These are phyloP conservation scores for Heliothis peltigera DNA, from an alignment of 2,888 invertebrate species.

Conservation along the genomic window DNA sequence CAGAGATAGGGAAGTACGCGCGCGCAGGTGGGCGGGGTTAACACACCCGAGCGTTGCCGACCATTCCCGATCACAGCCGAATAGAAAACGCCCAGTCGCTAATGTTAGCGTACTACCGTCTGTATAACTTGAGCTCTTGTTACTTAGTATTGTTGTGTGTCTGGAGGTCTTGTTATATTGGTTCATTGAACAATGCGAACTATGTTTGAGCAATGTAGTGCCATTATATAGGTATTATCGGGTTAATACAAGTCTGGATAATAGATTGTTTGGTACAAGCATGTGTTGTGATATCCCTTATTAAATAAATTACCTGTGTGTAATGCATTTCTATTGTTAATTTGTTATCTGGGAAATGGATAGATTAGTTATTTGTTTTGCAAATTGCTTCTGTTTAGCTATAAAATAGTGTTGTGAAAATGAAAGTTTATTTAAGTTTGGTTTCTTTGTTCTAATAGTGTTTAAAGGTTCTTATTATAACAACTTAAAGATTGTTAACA, in stretches of 20 bases:
- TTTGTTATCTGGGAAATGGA: constrained; percentile 34
- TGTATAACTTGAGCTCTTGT: constrained; percentile 72
- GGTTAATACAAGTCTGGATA: constrained; percentile 67
- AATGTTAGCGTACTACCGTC: constrained; percentile 69
- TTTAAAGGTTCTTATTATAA: too few relatives aligned
- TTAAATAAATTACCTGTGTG: constrained; percentile 58
- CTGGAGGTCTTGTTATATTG: constrained; percentile 63
- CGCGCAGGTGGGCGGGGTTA: constrained; percentile 78
- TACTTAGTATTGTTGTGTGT: constrained; percentile 31
- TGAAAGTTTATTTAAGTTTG: neutral
- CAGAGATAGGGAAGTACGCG: constrained; percentile 69
- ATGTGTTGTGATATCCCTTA: constrained; percentile 68
- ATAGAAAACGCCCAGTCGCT: constrained; percentile 83
- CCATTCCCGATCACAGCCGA: constrained; percentile 76
- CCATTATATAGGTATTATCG: constrained; percentile 70
- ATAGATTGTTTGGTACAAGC: constrained; percentile 67
- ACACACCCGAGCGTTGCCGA: constrained; percentile 78
- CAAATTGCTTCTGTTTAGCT: neutral
- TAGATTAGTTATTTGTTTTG: constrained; percentile 16
- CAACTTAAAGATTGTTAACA: too few relatives aligned
- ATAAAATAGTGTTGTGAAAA: neutral
- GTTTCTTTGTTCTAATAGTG: too few relatives aligned
- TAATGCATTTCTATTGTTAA: constrained; percentile 42
- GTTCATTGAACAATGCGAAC: constrained; percentile 73
- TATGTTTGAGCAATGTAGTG: constrained; percentile 73